Evolutionary conservation across 2,888 invertebrate species (phyloP), one percentile per base, ranked within the genome.

Genomic region (Drosophila rellima): DNA sequence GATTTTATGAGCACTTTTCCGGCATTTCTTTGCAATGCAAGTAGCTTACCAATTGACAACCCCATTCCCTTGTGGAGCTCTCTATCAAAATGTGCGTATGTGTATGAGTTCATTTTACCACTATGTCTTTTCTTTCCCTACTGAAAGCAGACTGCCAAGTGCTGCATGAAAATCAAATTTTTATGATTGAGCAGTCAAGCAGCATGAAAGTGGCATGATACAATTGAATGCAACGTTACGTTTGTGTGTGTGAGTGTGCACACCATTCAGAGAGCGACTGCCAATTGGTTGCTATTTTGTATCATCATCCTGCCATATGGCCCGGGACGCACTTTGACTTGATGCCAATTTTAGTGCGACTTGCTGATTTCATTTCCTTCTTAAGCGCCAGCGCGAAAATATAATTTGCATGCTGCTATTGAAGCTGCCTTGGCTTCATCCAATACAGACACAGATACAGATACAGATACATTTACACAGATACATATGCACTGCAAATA

Each of bases 121-220:
- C 54, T 60, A 44, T 61, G 23, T 11, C 44, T n/a, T 2, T 35
- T 4, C 40, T 15, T 44, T n/a, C n/a, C 3, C 8, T 1, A 10
- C 3, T 44, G 1, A 18, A 18, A 40, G 15, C 61, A 54, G 69
- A 69, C 62, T 65, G 74, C 70, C 86, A 70, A 88, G 82, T 72
- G 82, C 69, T 65, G 51, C 72, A 74, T 66, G 82, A 82, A 88
- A 83, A 88, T 83, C 86, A 88, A 88, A 85, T 88, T 83, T 82
- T 82, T 83, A 88, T 85, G 82, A 83, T 88, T 85, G 88, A 88
- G 77, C 88, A 79, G 86, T 70, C 80, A 83, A 67, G 88, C 60
- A 77, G 86, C 80, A 71, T 83, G 80, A 76, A 85, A 83, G 72
- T 68, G 69, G 57, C 52, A 56, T 20, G 29, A 60, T 64, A 60